Percentiles rank a stretch among this genome's conserved stretches.
Evolutionary conservation across 1,140 invertebrate genomes (phyloP).

Genomic region (Brachionus paranguensis): DNA sequence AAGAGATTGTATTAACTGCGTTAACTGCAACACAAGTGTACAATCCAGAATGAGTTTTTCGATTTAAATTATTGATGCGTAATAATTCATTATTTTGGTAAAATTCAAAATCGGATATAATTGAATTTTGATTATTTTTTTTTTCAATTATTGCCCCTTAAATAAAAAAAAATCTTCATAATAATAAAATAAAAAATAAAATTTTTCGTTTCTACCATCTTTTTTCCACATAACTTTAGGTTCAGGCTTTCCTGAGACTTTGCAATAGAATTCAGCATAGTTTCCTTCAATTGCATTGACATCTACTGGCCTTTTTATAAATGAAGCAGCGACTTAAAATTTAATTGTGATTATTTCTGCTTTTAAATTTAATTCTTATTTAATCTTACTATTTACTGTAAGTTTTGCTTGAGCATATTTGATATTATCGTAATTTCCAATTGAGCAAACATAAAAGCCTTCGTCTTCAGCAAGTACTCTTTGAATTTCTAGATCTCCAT

Average conservation of each 20-base stretch:
- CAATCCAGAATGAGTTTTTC: neutral
- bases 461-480: neutral
- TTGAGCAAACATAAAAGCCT: slow-evolving; percentile 40
- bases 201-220: slow-evolving; percentile 6
- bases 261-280: slow-evolving; percentile 16
- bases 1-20: neutral
- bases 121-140: neutral
- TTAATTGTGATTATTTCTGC: neutral
- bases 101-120: neutral
- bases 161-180: neutral
- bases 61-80: slow-evolving; percentile 14
- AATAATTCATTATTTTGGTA: slow-evolving; percentile 19
- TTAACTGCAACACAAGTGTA: slow-evolving; percentile 25
- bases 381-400: neutral
- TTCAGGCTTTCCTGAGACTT: neutral
- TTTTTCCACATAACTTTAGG: slow-evolving; percentile 31
- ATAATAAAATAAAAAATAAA: too few species aligned
- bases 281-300: neutral
- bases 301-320: slow-evolving; percentile 26
- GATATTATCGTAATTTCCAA: neutral
- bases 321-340: neutral
- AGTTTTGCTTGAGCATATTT: slow-evolving; percentile 33
- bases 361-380: neutral
- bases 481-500: slow-evolving; percentile 26
- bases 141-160: neutral